Base-by-base conservation (phyloP, 2,113 vertebrate genomes). In the Perognathus longimembris region DNA sequence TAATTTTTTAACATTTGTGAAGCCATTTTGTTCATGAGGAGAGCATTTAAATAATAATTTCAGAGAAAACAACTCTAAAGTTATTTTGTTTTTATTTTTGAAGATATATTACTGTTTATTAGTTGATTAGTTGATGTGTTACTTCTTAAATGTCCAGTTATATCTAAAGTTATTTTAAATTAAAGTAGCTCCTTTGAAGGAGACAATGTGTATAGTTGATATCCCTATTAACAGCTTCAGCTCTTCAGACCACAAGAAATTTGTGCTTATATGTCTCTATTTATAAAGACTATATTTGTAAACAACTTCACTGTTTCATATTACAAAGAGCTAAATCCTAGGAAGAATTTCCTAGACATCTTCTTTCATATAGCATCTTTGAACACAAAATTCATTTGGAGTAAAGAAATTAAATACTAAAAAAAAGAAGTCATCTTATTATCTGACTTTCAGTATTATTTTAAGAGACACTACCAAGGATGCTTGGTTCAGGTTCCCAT, bases 381-480 rank as follows among this genome's bases (percentile, higher is more conserved):
- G 54, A 32, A 61, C 20, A 77, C 78, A 21, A 85, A 93, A 94
- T 90, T 84, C 85, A 92, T 83, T 86, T 87, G 5, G 86, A 9
- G 54, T 9, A 75, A 85, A 94, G n/a, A 74, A 88, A 90, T 70
- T 91, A 95, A 88, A 93, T 45, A 63, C 42, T 67, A 59, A 63
- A 69, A 57, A 92, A 91, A 64, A 57, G 8, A 92, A 57, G 34
- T n/a, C 1, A 32, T 38, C 63, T 88, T 66, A 86, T 50, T 32
- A 71, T 20, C 42, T 84, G 74, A 82, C 42, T 28, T 59, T 89
- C 26, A 92, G 28, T 38, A 21, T 64, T 73, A 57, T 83, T 91
- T 80, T 59, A 90, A 77, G 76, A 88, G 34, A 80, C 30, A 66
- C 34, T 64, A 11, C 45, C n/a, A 69, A 1, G 34, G 67, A 5